Evolutionary conservation across 2,113 vertebrate species (phyloP).

Genomic region (Ptilorrhoa leucosticta): DNA sequence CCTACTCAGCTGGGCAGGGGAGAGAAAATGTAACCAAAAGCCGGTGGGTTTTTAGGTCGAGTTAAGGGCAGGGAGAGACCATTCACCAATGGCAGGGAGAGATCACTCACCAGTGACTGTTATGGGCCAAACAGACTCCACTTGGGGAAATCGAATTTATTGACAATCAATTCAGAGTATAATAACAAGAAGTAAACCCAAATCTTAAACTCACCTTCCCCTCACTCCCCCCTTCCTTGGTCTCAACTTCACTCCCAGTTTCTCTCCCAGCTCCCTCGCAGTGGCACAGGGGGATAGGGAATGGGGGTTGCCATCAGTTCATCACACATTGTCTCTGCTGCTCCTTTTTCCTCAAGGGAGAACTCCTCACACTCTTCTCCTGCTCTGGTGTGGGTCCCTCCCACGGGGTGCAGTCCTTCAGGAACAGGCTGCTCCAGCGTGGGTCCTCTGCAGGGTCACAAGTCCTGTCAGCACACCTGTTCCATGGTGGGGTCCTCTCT

Average conservation of each 20-base stretch:
- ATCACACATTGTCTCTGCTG: neutral
- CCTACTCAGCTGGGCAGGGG: neutral
- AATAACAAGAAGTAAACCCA: neutral
- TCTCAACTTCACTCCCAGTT: accelerated
- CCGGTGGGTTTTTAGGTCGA: neutral
- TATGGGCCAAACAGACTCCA: neutral
- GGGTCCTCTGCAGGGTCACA: neutral
- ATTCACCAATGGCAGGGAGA: neutral
- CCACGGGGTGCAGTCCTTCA: neutral
- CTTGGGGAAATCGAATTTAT: neutral
- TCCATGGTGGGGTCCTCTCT: neutral
- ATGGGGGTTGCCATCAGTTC: too few species aligned
- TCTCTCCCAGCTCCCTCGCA: neutral
- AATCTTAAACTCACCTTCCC: neutral
- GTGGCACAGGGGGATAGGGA: neutral
- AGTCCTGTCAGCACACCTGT: neutral
- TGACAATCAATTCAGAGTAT: neutral
- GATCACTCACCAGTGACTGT: neutral
- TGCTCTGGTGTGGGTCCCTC: neutral
- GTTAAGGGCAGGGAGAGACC: neutral
- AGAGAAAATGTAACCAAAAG: neutral
- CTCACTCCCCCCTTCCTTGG: neutral
- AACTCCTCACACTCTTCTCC: neutral
- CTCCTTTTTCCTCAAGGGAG: neutral
- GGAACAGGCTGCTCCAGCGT: neutral